phyloP scores from a whole-genome alignment of 1,140 invertebrate species.

The Caenorhabditis remanei region DNA sequence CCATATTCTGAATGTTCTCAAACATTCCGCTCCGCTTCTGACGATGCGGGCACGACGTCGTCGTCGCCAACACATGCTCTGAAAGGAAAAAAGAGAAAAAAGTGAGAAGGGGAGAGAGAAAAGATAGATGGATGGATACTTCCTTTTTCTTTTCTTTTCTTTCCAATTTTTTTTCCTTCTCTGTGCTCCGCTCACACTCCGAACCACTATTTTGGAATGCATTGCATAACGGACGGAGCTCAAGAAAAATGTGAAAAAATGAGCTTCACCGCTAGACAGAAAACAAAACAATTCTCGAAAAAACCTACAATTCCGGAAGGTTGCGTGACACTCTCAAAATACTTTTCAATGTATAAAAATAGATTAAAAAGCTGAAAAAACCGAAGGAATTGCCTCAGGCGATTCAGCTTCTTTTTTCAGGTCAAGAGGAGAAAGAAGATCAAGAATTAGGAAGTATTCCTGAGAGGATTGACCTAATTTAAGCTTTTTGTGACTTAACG shows the following conservation, averaged over 20 bases:
- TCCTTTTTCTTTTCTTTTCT: slow-evolving; percentile 46
- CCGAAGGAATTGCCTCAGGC: background rate
- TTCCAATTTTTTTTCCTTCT: slow-evolving; percentile 13
- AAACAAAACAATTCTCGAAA: slow-evolving; percentile 13
- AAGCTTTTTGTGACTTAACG: no score
- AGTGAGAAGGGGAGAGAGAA: slow-evolving; percentile 24
- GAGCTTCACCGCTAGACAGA: slow-evolving; percentile 15
- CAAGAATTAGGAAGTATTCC: background rate
- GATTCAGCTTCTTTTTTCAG: background rate
- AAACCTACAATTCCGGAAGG: slow-evolving; percentile 24
- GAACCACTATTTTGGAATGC: slow-evolving; percentile 53
- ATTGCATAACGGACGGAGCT: slow-evolving; percentile 36
- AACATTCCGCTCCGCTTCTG: slow-evolving; percentile 54
- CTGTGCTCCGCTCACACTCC: background rate
- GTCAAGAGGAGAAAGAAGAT: background rate
- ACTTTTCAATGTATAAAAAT: background rate
- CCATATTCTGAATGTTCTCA: slow-evolving; percentile 9
- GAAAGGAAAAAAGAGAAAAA: slow-evolving; percentile 7
- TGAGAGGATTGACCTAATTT: no score
- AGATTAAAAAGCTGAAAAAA: background rate
- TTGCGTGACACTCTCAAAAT: slow-evolving; percentile 2
- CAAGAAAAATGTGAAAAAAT: background rate
- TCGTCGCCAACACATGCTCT: slow-evolving; percentile 45
- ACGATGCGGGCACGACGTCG: slow-evolving; percentile 18
- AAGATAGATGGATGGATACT: slow-evolving; percentile 50